Evolutionary conservation across 2,888 invertebrate genomes (phyloP).

Genomic region (Bursaphelenchus okinawaensis): DNA sequence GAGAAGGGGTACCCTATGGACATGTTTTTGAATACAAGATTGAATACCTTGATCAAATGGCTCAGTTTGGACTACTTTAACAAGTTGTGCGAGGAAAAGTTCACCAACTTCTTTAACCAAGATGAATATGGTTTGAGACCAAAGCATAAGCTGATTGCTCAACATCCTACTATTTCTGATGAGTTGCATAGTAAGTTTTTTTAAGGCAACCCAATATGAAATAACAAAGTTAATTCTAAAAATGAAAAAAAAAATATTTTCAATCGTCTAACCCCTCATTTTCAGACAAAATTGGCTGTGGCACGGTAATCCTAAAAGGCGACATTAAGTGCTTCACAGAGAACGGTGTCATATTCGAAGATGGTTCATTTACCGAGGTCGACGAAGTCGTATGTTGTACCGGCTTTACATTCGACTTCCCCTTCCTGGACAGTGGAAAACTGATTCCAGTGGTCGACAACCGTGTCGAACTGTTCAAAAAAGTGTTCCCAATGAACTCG

Average conservation of each 20-base stretch:
- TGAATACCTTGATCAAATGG: background rate
- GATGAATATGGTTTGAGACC: conserved; percentile 58
- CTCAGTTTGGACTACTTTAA: background rate
- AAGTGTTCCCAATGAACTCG: conserved; percentile 31
- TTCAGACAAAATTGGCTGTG: conserved; percentile 58
- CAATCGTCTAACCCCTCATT: conserved; percentile 44
- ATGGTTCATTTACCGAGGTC: conserved; percentile 36
- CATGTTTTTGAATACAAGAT: background rate
- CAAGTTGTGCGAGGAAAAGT: conserved; percentile 17
- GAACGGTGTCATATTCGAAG: conserved; percentile 34
- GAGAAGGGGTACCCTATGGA: conserved; percentile 52
- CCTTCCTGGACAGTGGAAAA: conserved; percentile 52
- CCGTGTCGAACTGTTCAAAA: conserved; percentile 58
- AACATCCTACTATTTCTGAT: conserved; percentile 57
- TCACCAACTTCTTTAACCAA: conserved; percentile 46
- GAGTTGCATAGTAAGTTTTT: conserved; percentile 35
- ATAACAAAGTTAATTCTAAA: too few relatives aligned
- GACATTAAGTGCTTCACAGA: conserved; percentile 40
- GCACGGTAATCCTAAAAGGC: conserved; percentile 26
- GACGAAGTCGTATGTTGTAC: conserved; percentile 58
- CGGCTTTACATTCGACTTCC: conserved; percentile 60
- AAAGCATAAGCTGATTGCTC: conserved; percentile 36
- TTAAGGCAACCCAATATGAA: too few relatives aligned
- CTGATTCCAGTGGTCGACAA: conserved; percentile 30
- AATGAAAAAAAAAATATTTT: too few relatives aligned